Percentiles rank a stretch among this genome's conserved stretches.
These are phyloP conservation scores for Brassicogethes aeneus DNA, from an alignment of 2,888 invertebrate species.

Conservation along the genomic window DNA sequence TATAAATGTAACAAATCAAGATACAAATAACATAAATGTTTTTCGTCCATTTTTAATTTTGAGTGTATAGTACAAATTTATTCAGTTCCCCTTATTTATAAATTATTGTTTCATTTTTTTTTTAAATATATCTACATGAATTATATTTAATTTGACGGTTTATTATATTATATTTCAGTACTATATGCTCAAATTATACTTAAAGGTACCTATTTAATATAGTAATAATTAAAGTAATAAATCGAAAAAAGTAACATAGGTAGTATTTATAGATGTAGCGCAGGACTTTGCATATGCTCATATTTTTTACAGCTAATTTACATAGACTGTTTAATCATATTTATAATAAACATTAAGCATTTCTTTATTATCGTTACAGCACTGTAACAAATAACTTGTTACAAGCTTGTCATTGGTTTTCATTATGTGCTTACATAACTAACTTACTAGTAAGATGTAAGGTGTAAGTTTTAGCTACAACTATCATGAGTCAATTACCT, in stretches of 20 bases:
- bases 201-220: constrained; percentile 37
- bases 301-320: constrained; percentile 12
- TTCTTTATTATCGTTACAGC: too few species aligned
- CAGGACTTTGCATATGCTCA: constrained; percentile 27
- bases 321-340: constrained; percentile 7
- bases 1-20: constrained; percentile 27
- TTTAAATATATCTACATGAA: constrained; percentile 3
- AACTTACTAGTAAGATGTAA: too few species aligned
- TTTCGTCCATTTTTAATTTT: constrained; percentile 38
- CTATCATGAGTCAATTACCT: too few species aligned
- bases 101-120: constrained; percentile 9
- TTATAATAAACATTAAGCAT: constrained; percentile 8
- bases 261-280: constrained; percentile 10
- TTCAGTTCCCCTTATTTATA: constrained; percentile 4
- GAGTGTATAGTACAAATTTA: constrained; percentile 35
- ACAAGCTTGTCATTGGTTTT: too few species aligned
- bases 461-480: too few species aligned
- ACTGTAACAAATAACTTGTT: too few species aligned
- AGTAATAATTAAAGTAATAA: constrained; percentile 30
- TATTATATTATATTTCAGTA: constrained; percentile 21
- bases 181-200: constrained; percentile 38
- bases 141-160: constrained; percentile 5
- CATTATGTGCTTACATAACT: too few species aligned
- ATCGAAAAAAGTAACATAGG: constrained; percentile 1
- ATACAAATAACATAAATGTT: constrained; percentile 37